phyloP scores from a whole-genome alignment of 2,113 vertebrate genomes.

The Protobothrops mucrosquamatus region DNA sequence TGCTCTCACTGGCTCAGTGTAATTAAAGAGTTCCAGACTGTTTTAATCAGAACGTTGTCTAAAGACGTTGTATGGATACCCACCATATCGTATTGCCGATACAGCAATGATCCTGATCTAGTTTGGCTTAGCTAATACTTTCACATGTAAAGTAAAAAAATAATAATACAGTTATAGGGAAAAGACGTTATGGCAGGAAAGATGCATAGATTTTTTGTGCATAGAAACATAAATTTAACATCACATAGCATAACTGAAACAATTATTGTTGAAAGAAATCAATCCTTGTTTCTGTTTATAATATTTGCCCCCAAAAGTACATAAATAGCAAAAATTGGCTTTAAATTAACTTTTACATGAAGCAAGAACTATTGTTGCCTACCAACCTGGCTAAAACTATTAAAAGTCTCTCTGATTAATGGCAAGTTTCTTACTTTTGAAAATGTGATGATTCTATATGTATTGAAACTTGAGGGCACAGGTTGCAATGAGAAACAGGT shows the following conservation, averaged over 20 bases:
- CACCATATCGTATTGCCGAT: not conserved
- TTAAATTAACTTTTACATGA: not conserved
- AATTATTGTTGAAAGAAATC: not conserved
- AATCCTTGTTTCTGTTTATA: not conserved
- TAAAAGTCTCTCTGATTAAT: not conserved
- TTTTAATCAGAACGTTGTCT: not conserved
- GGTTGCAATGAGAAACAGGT: not conserved
- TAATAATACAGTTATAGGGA: not conserved
- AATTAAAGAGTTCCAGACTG: not conserved
- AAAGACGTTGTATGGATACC: not conserved
- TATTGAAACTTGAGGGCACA: not conserved
- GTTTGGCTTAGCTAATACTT: not conserved
- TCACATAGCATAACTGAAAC: not conserved
- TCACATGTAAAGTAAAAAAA: not conserved
- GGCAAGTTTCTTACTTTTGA: not conserved
- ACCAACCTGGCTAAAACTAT: not conserved
- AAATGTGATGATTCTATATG: not conserved
- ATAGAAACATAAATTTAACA: not conserved
- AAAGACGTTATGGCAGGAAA: not conserved
- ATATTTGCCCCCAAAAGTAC: not conserved
- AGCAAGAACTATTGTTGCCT: not conserved
- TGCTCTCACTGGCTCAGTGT: not conserved
- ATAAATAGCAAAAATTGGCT: not conserved
- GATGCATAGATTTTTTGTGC: not conserved
- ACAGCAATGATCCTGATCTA: not conserved